These are phyloP conservation scores for Irena cyanogastra DNA, from an alignment of 2,113 vertebrate species.

Conservation along the genomic window DNA sequence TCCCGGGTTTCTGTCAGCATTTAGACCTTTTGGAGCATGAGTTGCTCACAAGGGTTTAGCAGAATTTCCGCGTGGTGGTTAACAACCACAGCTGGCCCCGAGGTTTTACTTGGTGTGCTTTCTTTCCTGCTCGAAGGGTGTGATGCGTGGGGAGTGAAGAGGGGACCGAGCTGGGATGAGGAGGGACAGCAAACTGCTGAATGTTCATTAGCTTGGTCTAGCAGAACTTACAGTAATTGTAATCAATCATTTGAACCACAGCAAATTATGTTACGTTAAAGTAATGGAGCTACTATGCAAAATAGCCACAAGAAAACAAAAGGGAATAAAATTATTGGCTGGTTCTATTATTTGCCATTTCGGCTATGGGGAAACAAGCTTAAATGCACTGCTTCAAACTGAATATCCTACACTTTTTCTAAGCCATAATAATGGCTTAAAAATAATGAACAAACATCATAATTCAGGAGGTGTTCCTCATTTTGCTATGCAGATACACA, in stretches of 20 bases:
- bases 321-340: background rate
- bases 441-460: background rate
- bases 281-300: background rate
- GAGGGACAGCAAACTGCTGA: conserved; percentile 20
- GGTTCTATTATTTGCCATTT: background rate
- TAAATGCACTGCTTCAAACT: background rate
- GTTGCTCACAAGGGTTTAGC: background rate
- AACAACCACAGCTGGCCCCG: background rate
- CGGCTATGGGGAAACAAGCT: background rate
- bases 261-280: conserved; percentile 2
- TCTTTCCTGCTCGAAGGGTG: background rate
- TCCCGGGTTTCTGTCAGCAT: background rate
- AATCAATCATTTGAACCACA: conserved; percentile 33
- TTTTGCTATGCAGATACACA: background rate
- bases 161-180: background rate
- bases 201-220: conserved; percentile 34
- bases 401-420: background rate
- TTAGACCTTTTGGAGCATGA: background rate
- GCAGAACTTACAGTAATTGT: conserved; percentile 24
- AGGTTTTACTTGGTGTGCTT: background rate
- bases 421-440: too few relatives aligned
- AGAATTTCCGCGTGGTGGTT: background rate
- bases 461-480: background rate
- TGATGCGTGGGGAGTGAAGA: background rate
- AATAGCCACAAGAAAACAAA: conserved; percentile 22